phyloP scores from a whole-genome alignment of 2,888 invertebrate genomes.

The Mesochorus sp. region DNA sequence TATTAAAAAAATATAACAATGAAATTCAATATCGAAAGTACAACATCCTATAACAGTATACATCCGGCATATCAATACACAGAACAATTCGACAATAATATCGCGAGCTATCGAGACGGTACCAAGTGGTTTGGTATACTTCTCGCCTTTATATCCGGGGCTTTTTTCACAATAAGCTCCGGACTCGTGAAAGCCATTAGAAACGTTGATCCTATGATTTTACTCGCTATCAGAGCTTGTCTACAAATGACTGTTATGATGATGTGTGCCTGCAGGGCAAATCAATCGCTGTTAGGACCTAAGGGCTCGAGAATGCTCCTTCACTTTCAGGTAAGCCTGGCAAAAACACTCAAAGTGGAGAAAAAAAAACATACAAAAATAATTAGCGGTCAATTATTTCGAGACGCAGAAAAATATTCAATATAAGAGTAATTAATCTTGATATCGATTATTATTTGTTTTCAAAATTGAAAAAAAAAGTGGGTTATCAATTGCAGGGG shows the following conservation, averaged over 20 bases:
- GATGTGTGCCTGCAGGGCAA: constrained; percentile 74
- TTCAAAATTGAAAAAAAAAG: neutral
- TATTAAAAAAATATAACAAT: constrained; percentile 60
- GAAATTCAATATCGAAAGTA: constrained; percentile 77
- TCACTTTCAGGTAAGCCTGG: constrained; percentile 76
- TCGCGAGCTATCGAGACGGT: constrained; percentile 74
- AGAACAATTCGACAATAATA: constrained; percentile 77
- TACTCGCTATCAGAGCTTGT: constrained; percentile 80
- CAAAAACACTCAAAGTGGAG: neutral
- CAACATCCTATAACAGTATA: constrained; percentile 78
- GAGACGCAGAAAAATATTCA: too few species aligned
- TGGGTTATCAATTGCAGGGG: constrained; percentile 74
- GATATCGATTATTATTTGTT: too few species aligned
- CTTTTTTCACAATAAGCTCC: constrained; percentile 82
- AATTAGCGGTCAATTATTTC: too few species aligned
- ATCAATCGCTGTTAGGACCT: constrained; percentile 79
- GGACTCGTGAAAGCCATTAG: constrained; percentile 81
- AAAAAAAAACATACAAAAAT: too few species aligned
- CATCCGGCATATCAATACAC: constrained; percentile 76
- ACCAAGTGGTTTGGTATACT: constrained; percentile 81
- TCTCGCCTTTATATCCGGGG: constrained; percentile 82
- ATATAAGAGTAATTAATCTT: too few species aligned
- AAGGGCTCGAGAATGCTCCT: constrained; percentile 79
- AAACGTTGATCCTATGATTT: constrained; percentile 82
- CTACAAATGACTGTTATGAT: constrained; percentile 80